These are phyloP conservation scores for Ptyas mucosa DNA, from an alignment of 2,113 vertebrate genomes.

Conservation along the genomic window DNA sequence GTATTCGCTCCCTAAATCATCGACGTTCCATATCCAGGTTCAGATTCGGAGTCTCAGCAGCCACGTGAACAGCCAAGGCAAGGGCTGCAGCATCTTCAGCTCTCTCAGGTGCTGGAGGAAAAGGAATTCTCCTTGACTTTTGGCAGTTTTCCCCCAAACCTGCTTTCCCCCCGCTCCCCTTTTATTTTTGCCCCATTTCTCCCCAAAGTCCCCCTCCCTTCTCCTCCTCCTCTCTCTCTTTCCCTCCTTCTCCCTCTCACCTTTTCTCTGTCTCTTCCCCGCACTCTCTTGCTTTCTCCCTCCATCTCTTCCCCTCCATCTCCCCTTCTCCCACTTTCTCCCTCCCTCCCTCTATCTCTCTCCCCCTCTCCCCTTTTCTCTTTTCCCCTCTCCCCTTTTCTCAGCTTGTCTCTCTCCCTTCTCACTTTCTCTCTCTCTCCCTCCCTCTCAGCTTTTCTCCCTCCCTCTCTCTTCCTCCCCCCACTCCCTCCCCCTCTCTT, in stretches of 20 bases:
- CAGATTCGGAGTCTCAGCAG: neutral
- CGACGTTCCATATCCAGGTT: neutral
- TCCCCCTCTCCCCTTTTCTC: neutral
- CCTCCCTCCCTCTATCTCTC: accelerated
- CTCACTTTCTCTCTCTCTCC: too few species aligned
- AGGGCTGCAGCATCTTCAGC: too few species aligned
- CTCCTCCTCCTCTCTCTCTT: neutral
- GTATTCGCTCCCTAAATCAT: too few species aligned
- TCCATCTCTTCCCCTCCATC: neutral
- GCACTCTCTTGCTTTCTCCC: neutral
- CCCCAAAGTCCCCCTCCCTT: neutral
- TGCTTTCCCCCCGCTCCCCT: too few species aligned
- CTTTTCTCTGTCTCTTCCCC: neutral
- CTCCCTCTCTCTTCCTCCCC: neutral
- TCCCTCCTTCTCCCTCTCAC: neutral
- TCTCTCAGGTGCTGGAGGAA: too few species aligned
- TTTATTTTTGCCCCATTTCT: too few species aligned
- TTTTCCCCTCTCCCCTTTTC: neutral
- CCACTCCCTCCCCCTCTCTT: neutral
- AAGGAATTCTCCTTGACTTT: too few species aligned
- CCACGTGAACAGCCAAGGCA: neutral
- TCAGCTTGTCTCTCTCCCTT: neutral
- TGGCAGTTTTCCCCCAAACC: too few species aligned
- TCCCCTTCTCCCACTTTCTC: too few species aligned
- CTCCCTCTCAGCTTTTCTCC: neutral